phyloP scores from a whole-genome alignment of 2,797 vertebrate genomes.

The Neomorphus geoffroyi region DNA sequence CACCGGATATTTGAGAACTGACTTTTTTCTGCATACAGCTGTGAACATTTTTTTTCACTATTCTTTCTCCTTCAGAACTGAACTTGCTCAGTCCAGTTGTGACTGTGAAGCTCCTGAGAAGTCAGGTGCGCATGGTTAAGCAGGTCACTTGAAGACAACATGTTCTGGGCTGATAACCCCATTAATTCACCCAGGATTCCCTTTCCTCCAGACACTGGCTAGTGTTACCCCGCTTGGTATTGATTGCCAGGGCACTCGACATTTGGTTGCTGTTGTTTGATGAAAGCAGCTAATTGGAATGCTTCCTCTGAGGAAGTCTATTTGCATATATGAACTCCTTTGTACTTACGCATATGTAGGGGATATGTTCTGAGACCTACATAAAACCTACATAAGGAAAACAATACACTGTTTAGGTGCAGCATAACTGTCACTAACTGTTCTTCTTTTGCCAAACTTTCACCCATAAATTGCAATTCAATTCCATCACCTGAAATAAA shows the following conservation, averaged over 20 bases:
- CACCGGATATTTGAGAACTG: background rate
- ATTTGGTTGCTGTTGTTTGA: slow-evolving; percentile 22
- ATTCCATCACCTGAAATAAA: slow-evolving; percentile 49
- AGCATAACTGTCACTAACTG: background rate
- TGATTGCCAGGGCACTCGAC: slow-evolving; percentile 29
- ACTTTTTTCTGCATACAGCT: background rate
- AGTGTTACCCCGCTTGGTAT: slow-evolving; percentile 10
- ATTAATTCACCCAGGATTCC: background rate
- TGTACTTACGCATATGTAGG: background rate
- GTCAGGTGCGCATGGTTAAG: background rate
- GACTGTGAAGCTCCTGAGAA: background rate
- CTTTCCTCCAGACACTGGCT: background rate
- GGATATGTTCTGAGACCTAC: background rate
- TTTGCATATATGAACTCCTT: background rate
- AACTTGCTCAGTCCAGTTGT: background rate
- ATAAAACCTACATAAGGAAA: background rate
- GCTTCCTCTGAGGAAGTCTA: background rate
- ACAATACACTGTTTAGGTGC: background rate
- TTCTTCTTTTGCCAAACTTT: background rate
- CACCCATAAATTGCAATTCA: slow-evolving; percentile 43
- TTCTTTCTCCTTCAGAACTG: background rate
- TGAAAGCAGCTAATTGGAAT: slow-evolving; percentile 28
- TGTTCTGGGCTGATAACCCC: slow-evolving; percentile 8
- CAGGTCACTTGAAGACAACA: background rate
- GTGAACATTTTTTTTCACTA: background rate